Evolutionary conservation across 2,888 invertebrate species (phyloP).

Genomic region (Biston betularia): DNA sequence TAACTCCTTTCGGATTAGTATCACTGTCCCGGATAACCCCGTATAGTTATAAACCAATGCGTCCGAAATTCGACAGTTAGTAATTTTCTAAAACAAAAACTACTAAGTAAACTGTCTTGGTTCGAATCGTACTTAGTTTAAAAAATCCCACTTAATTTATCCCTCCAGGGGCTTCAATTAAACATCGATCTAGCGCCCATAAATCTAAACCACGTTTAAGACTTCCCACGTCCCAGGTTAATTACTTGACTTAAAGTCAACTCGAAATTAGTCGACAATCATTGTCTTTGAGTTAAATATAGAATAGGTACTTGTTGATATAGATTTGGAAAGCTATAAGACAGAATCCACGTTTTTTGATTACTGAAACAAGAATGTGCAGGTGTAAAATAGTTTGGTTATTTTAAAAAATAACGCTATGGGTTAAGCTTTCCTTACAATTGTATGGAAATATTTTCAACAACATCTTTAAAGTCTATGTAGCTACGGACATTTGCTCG

Average conservation of each 20-base stretch:
- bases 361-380: no score
- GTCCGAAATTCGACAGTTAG: not conserved
- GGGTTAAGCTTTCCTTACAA: not conserved
- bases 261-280: slow-evolving; percentile 25
- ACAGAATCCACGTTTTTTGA: no score
- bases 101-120: no score
- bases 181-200: slow-evolving; percentile 30
- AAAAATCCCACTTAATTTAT: slow-evolving; percentile 8
- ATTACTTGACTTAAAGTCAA: slow-evolving; percentile 29
- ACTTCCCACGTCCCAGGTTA: slow-evolving; percentile 34
- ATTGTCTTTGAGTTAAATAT: slow-evolving; percentile 11
- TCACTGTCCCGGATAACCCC: no score
- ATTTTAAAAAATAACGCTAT: not conserved
- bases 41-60: no score
- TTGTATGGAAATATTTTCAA: no score
- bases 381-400: no score
- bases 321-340: not conserved
- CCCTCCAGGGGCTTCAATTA: slow-evolving; percentile 19
- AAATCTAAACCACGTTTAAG: slow-evolving; percentile 28
- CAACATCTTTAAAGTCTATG: no score
- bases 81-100: not conserved
- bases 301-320: not conserved
- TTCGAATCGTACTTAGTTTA: not conserved
- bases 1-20: no score
- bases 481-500: no score